Percentiles rank a stretch among this genome's conserved stretches.
Conservation (phyloP, 2,888 invertebrate genomes). For the Xanthorhoe spadicearia region DNA sequence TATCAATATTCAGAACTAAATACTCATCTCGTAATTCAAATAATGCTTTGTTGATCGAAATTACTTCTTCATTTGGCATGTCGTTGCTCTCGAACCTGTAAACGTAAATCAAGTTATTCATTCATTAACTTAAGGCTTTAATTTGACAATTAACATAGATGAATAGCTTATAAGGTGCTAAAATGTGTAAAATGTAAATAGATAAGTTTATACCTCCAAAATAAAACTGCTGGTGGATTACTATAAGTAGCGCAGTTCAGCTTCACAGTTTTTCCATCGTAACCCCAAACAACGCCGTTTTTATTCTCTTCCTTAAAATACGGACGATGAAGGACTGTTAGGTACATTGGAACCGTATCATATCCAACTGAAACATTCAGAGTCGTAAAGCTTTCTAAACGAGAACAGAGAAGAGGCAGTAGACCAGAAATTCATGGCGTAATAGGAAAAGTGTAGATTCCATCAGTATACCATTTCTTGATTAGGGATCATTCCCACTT, state of each 20-base stretch:
- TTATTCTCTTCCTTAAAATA: constrained; percentile 52
- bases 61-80: constrained; percentile 42
- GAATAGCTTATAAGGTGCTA: too few relatives aligned
- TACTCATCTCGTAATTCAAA: constrained; percentile 42
- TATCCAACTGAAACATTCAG: constrained; percentile 19
- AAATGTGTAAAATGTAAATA: too few relatives aligned
- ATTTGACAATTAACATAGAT: too few relatives aligned
- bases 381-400: not conserved
- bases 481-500: too few relatives aligned
- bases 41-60: constrained; percentile 52
- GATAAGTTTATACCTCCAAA: constrained; percentile 64
- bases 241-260: constrained; percentile 67
- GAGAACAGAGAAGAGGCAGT: too few relatives aligned
- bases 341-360: constrained; percentile 46
- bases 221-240: constrained; percentile 62
- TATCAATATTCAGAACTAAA: constrained; percentile 50
- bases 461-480: too few relatives aligned
- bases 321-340: constrained; percentile 66
- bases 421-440: too few relatives aligned
- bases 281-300: constrained; percentile 63
- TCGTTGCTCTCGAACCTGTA: constrained; percentile 53
- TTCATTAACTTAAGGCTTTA: too few relatives aligned
- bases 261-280: constrained; percentile 63
- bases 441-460: too few relatives aligned
- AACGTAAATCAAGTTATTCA: not conserved